Evolutionary conservation across 2,888 invertebrate species (phyloP).

Genomic region (Tetropium fuscum): DNA sequence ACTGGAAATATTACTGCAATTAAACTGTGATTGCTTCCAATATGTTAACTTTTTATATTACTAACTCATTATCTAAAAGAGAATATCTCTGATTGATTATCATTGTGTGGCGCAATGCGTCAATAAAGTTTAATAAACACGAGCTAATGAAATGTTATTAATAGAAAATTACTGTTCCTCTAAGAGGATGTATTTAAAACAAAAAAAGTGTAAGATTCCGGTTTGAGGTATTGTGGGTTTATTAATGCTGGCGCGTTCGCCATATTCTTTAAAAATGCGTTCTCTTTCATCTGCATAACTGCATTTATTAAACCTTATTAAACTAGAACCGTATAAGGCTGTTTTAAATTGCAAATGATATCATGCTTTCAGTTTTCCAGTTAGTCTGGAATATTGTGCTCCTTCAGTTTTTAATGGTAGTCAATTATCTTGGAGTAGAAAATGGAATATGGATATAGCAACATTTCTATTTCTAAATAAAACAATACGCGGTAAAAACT

Average conservation of each 20-base stretch:
- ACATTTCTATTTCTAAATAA: too few relatives aligned
- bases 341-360: too few relatives aligned
- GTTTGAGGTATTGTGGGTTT: background rate
- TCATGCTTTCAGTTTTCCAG: too few relatives aligned
- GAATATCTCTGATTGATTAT: constrained; percentile 32
- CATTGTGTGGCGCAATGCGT: constrained; percentile 3
- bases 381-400: too few relatives aligned
- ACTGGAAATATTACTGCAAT: constrained; percentile 39
- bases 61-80: constrained; percentile 32
- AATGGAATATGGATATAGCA: too few relatives aligned
- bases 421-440: too few relatives aligned
- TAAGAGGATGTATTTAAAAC: constrained; percentile 3
- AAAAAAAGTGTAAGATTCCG: constrained; percentile 4
- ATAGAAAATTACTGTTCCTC: constrained; percentile 1
- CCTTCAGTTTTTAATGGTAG: too few relatives aligned
- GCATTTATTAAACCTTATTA: too few relatives aligned
- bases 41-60: constrained; percentile 27
- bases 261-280: background rate
- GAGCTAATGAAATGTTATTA: constrained; percentile 12
- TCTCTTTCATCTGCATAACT: background rate
- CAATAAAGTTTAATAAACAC: background rate
- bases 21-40: constrained; percentile 38
- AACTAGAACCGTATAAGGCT: too few relatives aligned
- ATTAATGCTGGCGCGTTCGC: background rate
- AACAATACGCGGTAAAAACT: too few relatives aligned